These are phyloP conservation scores for Drosophila bunnanda DNA, from an alignment of 2,888 invertebrate species.

Conservation along the genomic window DNA sequence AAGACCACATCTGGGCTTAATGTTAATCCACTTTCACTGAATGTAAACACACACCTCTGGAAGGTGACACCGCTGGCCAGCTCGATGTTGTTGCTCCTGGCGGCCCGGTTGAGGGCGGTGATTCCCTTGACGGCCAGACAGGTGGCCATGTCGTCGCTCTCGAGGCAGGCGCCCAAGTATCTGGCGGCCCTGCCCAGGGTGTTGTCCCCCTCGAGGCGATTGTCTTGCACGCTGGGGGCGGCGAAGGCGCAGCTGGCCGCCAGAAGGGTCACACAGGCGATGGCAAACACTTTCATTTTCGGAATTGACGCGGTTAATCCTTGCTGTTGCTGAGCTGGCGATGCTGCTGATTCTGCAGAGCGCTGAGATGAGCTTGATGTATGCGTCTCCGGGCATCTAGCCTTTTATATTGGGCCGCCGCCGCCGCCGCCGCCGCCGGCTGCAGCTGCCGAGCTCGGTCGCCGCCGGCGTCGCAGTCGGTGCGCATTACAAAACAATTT, in stretches of 20 bases:
- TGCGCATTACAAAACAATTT: slow-evolving; percentile 81
- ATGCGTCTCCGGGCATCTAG: slow-evolving; percentile 80
- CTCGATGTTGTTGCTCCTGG: slow-evolving; percentile 86
- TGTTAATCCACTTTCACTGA: slow-evolving; percentile 44
- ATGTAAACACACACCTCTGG: slow-evolving; percentile 84
- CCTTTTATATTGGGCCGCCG: slow-evolving; percentile 83
- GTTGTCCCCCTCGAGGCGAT: slow-evolving; percentile 85
- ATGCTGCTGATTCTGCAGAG: slow-evolving; percentile 70
- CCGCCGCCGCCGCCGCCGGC: slow-evolving; percentile 34
- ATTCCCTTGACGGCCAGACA: slow-evolving; percentile 87
- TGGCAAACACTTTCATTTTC: slow-evolving; percentile 83
- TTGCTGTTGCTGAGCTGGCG: slow-evolving; percentile 41
- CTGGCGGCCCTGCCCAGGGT: slow-evolving; percentile 83
- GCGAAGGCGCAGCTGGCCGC: slow-evolving; percentile 77
- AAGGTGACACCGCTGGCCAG: slow-evolving; percentile 87
- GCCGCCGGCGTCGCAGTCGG: slow-evolving; percentile 47
- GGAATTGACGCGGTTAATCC: slow-evolving; percentile 65
- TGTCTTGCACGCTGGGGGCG: slow-evolving; percentile 83
- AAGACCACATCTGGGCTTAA: slow-evolving; percentile 5
- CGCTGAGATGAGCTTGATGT: slow-evolving; percentile 84
- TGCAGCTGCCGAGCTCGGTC: slow-evolving; percentile 34
- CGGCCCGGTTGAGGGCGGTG: slow-evolving; percentile 86
- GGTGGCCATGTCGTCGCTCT: slow-evolving; percentile 85
- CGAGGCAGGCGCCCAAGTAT: slow-evolving; percentile 84
- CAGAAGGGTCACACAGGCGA: slow-evolving; percentile 76